Base-by-base conservation (phyloP, 1,140 invertebrate species). In the Lasioglossum baleicum region DNA sequence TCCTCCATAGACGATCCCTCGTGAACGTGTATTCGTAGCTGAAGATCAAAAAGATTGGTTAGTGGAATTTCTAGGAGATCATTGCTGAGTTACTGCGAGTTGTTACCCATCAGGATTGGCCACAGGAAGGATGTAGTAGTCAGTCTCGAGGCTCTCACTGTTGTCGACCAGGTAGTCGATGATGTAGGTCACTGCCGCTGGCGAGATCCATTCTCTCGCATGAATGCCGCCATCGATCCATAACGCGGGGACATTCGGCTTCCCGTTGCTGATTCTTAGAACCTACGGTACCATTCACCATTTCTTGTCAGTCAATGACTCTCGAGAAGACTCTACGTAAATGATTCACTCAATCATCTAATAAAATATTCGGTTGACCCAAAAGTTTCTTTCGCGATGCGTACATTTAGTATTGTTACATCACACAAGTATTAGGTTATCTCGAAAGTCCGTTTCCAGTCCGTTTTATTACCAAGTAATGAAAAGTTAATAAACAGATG, bases 171-270 rank as follows among this genome's bases (percentile, higher is more conserved):
- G 92, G 87, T 97, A 94, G 88, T 97, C 96, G 65, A 95, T 93
- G 13, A 96, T 93, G 83, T 95, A 96, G 26, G 95, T 93, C 13
- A 95, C 94, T 1, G 94, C 90, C 0, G 97, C 96, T 10, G 96
- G 96, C 0, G 96, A 95, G 58, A 98, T 96, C 97, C 97, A 98
- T 93, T 98, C 96, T 73, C 95, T 92, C 2, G 95, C 95, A 85
- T 96, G 96, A 67, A 96, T 96, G 26, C 95, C 95, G 75, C 95
- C 95, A 89, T 96, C 96, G 69, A 96, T 94, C 94, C 91, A 94
- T 60, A 93, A 93, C 48, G 92, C 93, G 15, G 93, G 92, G n/a
- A 88, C 90, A 10, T 87, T 84, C 70, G 84, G 60, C 11, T 85
- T 80, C 7, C 92, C 92, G 26, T 91, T 91, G 63, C 96, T 96